Percentiles rank a stretch among this genome's conserved stretches.
Conservation (phyloP, 1,140 invertebrate genomes). For the Drosophila nigromelanica region DNA sequence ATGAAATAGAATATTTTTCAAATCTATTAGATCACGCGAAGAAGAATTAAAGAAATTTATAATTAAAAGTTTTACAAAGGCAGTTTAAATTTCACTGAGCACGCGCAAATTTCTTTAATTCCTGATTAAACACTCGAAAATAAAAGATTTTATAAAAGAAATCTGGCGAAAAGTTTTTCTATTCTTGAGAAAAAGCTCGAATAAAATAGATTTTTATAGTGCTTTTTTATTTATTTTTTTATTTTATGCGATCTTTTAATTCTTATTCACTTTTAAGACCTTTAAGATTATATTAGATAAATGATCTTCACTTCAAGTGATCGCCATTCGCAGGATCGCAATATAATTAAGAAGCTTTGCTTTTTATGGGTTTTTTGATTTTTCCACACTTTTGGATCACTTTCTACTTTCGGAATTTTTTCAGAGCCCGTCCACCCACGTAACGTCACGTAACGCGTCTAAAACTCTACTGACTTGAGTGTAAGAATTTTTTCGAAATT, state of each 20-base stretch:
- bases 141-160: no score
- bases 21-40: neutral
- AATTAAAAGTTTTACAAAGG: no score
- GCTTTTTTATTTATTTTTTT: no score
- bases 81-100: no score
- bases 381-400: conserved; percentile 9
- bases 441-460: conserved; percentile 72
- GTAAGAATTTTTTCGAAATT: conserved; percentile 79
- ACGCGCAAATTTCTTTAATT: no score
- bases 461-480: conserved; percentile 77
- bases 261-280: neutral
- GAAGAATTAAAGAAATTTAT: neutral
- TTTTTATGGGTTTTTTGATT: neutral
- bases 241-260: no score
- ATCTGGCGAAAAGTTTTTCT: no score
- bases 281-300: neutral
- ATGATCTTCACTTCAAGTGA: neutral
- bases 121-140: no score
- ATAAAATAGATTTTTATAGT: no score
- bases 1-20: neutral
- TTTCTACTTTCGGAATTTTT: conserved; percentile 25
- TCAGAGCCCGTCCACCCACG: conserved; percentile 63
- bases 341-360: neutral
- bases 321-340: neutral
- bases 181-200: no score